phyloP scores from a whole-genome alignment of 1,140 invertebrate genomes.

The Drosophila nigromelanica region DNA sequence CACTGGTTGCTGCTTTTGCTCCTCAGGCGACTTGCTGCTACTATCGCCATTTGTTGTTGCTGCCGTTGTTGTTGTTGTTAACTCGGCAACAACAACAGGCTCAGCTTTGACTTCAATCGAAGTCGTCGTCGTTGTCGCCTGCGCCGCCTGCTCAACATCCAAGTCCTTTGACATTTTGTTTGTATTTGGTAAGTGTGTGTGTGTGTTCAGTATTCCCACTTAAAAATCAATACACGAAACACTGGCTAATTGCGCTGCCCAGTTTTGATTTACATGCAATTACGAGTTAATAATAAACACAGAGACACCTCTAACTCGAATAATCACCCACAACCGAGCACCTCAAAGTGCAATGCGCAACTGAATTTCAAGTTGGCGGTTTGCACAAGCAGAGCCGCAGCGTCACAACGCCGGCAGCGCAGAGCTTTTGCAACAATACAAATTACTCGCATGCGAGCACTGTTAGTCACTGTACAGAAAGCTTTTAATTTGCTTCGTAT shows the following conservation, averaged over 20 bases:
- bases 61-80: slow-evolving; percentile 25
- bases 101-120: slow-evolving; percentile 53
- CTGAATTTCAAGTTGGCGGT: slow-evolving; percentile 62
- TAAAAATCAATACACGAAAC: slow-evolving; percentile 63
- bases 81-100: slow-evolving; percentile 44
- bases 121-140: slow-evolving; percentile 26
- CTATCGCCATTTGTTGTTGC: slow-evolving; percentile 39
- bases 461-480: background rate
- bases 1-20: slow-evolving; percentile 30
- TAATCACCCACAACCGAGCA: slow-evolving; percentile 50
- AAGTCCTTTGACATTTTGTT: slow-evolving; percentile 61
- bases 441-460: slow-evolving; percentile 31
- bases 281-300: slow-evolving; percentile 18
- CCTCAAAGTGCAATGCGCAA: slow-evolving; percentile 70
- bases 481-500: slow-evolving; percentile 14
- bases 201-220: slow-evolving; percentile 11
- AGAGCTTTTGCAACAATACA: slow-evolving; percentile 39
- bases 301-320: slow-evolving; percentile 2
- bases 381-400: slow-evolving; percentile 13
- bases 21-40: slow-evolving; percentile 32
- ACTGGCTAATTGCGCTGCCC: slow-evolving; percentile 10
- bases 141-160: slow-evolving; percentile 65
- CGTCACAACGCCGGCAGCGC: slow-evolving; percentile 18
- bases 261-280: slow-evolving; percentile 51
- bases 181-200: too few relatives aligned